Base-by-base conservation (phyloP, 2,888 invertebrate species). In the Clistopyga incitator region DNA sequence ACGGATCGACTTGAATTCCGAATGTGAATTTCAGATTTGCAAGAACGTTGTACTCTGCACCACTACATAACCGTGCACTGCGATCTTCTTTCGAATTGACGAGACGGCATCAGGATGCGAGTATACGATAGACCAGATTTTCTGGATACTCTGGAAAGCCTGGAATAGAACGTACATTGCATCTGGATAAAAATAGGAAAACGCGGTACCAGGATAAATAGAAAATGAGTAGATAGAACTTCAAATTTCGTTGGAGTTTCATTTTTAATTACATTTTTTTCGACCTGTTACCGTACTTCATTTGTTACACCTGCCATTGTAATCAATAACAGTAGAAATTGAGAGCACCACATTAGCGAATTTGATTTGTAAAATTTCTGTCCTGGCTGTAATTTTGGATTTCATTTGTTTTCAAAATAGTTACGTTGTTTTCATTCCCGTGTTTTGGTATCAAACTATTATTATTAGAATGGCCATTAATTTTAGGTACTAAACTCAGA, bases 1-100 rank as follows among this genome's bases (percentile, higher is more conserved):
- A 81, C 84, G 89, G 78, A 90, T 88, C 87, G 88, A 85, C 89
- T 88, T 87, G 89, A 89, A 90, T 90, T 88, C 89, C 84, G 87
- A 90, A 90, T 90, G 88, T 87, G 86, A 89, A 90, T 90, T 91
- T 89, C 68, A 81, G 72, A 84, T 84, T 79, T 61, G 23, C 54
- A 50, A 56, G 23, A 47, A 29, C 56, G 34, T 45, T 20, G 52
- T 34, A 45, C 20, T 38, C 25, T 52, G 38, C 56, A 29, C 10
- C 50, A 15, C 56, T 47, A 67, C 13, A 56, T 25, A n/a, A 59
- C 47, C 18, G 52, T 50, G 52, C 25, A 52, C 45, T 11, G 61
- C 23, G 42, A 56, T 79, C 78, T 42, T 54, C 52, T 64, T 50
- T 82, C 64, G 50, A 65, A 76, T 82, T 75, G 71, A 74, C 61